These are phyloP conservation scores for Ptyas mucosa DNA, from an alignment of 2,113 vertebrate species.

Conservation along the genomic window DNA sequence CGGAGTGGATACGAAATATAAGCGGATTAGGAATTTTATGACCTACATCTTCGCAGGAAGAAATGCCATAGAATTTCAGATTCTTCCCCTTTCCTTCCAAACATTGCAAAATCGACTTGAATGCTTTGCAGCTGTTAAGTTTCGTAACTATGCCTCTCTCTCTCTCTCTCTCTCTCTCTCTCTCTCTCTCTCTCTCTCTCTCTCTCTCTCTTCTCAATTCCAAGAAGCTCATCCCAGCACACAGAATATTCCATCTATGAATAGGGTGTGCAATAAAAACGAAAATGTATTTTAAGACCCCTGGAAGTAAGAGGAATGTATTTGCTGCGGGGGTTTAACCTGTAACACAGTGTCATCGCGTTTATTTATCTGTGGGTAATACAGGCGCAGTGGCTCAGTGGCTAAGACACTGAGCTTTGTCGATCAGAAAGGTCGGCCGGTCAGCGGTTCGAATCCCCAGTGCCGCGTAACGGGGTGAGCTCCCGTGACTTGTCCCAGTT, in stretches of 20 bases:
- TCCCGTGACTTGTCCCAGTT: no score
- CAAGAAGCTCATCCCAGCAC: background rate
- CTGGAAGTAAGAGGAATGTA: background rate
- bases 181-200: background rate
- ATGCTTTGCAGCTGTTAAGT: conserved; percentile 29
- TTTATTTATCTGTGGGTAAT: background rate
- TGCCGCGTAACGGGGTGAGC: no score
- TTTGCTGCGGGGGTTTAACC: background rate
- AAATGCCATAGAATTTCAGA: conserved; percentile 24
- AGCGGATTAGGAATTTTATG: conserved; percentile 64
- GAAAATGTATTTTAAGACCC: background rate
- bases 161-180: conserved; percentile 2
- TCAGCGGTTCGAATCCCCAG: no score
- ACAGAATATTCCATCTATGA: background rate
- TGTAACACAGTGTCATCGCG: background rate
- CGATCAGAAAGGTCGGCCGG: no score
- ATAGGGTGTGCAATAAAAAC: background rate
- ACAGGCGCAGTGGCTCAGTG: background rate
- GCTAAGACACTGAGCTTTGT: no score
- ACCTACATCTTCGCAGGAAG: conserved; percentile 58
- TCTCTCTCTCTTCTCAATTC: background rate
- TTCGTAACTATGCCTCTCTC: conserved; percentile 17
- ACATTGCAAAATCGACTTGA: conserved; percentile 49
- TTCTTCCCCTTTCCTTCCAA: conserved; percentile 9
- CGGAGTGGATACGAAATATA: conserved; percentile 58